phyloP scores from a whole-genome alignment of 2,797 vertebrate genomes.

The Falco novaeseelandiae region DNA sequence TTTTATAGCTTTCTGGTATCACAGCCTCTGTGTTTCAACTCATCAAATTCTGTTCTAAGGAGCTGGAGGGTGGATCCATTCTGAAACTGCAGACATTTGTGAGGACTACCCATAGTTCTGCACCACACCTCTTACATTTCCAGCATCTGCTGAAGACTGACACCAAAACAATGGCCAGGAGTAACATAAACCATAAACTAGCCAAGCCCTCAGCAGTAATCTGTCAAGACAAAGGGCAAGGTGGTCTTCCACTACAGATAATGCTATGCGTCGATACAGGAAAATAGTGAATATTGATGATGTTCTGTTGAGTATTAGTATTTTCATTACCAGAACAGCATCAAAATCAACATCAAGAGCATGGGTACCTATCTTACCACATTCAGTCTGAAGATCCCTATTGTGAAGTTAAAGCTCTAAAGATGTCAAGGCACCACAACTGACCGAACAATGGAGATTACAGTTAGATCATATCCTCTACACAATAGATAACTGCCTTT shows the following conservation, averaged over 20 bases:
- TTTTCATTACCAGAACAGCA: not conserved
- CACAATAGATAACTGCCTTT: not conserved
- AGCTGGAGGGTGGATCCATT: not conserved
- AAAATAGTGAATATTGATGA: not conserved
- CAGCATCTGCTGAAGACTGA: not conserved
- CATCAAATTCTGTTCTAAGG: not conserved
- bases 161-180: not conserved
- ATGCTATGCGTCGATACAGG: not conserved
- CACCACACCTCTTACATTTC: not conserved
- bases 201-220: not conserved
- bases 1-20: not conserved
- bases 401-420: not conserved
- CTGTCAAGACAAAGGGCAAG: not conserved
- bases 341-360: not conserved
- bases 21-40: not conserved
- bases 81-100: not conserved
- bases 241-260: not conserved
- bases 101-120: not conserved
- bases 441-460: not conserved
- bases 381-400: not conserved
- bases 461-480: not conserved
- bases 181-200: not conserved
- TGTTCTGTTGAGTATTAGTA: not conserved
- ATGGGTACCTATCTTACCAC: not conserved
- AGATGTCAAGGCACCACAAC: not conserved